Evolutionary conservation across 1,140 invertebrate genomes (phyloP), one percentile per base, ranked within the genome.

Genomic region (Camponotus pennsylvanicus): DNA sequence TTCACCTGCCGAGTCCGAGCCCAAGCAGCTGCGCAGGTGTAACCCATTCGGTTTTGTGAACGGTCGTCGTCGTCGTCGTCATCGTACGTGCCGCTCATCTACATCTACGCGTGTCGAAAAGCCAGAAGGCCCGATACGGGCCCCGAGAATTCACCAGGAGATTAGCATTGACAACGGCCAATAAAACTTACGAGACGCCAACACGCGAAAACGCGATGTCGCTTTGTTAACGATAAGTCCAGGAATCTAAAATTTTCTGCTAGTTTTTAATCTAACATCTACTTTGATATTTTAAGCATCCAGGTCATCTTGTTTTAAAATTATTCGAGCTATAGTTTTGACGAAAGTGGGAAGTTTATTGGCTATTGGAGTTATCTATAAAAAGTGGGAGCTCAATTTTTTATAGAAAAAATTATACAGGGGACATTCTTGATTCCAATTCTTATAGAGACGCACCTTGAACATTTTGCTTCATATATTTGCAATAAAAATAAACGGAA

Each of bases 11-110:
- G 84, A 64, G 75, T 34, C 49, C 78, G 86, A 49, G 77, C n/a
- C 42, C 37, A 37, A 86, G 93, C 95, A 95, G 94, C 95, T 95
- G 94, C 87, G 93, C 95, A 95, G 94, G 93, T 95, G 94, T 94
- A 94, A 93, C 94, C 92, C 91, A 86, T 92, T 93, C 88, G 92
- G 92, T 94, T 94, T 94, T 93, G 90, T 91, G 86, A 85, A 91
- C 91, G 88, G 59, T 79, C 78, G 77, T 52, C 49, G 9, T 45
- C 42, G 42, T 45, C 42, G 49, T 52, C 49, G 55, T 75, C 77
- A 34, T 79, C 42, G 52, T 82, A 70, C 66, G 79, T 80, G 64
- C 77, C 52, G 64, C 80, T 82, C 78, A 69, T 87, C 70, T 79
- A 63, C 66, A 75, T 34, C 55, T 21, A 73, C 79, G 79, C 79